Evolutionary conservation across 2,888 invertebrate genomes (phyloP), one percentile per base, ranked within the genome.

Genomic region (Timema cristinae): DNA sequence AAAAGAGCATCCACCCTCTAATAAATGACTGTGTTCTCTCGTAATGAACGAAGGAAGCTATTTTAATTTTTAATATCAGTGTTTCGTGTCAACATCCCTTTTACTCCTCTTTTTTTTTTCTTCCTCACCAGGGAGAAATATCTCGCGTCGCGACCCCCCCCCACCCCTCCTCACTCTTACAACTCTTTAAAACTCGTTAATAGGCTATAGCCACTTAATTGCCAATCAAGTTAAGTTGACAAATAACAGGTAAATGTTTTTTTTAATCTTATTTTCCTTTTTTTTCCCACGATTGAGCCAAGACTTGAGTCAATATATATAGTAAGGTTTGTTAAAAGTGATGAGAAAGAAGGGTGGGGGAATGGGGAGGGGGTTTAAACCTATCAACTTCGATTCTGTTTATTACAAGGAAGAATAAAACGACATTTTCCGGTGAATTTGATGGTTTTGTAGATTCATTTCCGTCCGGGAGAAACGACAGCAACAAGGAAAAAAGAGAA

Each of bases 161-260:
- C 54, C 54, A 1, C 32, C 32, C 54, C n/a, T 4, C n/a, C n/a
- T 2, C 54, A 54, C 54, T 54, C n/a, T n/a, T n/a, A 54, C 54
- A 32, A 13, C 63, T 48, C 63, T 63, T 63, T 48, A 63, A 63
- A 32, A 32, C 48, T 63, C 47, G 63, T 48, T 63, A 63, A 63
- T 63, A 63, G 63, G 63, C 63, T 63, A 32, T 32, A 63, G 63
- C 63, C 63, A 63, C 63, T 63, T 63, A 63, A 63, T 63, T 63
- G 63, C 63, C 63, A 63, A 63, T 63, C 63, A 63, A 63, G 63
- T 63, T 63, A 63, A 63, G 63, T 63, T 63, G 63, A 63, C 63
- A 63, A 63, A 63, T 63, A 63, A 63, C 63, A 63, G 63, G 63
- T 16, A 63, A 63, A 63, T 13, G 48, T 16, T 48, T 63, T 63